A percentile compares a stretch with the other conserved stretches of the same genome.
Evolutionary conservation across 2,113 vertebrate genomes (phyloP).

Genomic region (Triplophysa dalaica): DNA sequence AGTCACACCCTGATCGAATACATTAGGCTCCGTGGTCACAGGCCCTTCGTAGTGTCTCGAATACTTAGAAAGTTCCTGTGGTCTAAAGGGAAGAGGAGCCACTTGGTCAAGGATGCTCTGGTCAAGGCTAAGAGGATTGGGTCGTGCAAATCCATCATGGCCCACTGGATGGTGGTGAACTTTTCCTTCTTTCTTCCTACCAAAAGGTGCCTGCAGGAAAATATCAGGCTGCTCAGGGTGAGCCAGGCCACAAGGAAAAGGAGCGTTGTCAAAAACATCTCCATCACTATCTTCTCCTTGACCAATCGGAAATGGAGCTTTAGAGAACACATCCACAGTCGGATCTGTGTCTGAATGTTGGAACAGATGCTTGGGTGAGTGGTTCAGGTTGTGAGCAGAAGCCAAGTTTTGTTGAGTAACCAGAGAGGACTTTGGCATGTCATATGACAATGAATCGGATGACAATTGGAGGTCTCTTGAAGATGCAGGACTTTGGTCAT

Average conservation of each 20-base stretch:
- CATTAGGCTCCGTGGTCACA: constrained; percentile 71
- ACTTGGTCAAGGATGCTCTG: constrained; percentile 70
- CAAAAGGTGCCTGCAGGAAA: constrained; percentile 92
- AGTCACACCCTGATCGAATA: constrained; percentile 79
- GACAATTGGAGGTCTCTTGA: constrained; percentile 51
- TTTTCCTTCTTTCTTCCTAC: constrained; percentile 80
- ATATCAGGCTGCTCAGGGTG: constrained; percentile 78
- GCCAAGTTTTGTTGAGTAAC: background rate
- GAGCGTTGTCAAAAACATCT: constrained; percentile 91
- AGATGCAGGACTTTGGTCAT: constrained; percentile 62
- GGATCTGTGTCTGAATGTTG: constrained; percentile 46
- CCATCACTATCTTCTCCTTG: constrained; percentile 58
- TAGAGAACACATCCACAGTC: constrained; percentile 81
- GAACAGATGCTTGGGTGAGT: background rate
- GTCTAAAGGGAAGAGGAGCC: constrained; percentile 80
- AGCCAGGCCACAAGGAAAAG: constrained; percentile 74
- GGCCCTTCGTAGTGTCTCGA: constrained; percentile 91
- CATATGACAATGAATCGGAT: background rate
- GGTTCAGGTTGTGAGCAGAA: constrained; percentile 7
- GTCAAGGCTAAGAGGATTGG: constrained; percentile 58
- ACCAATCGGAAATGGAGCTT: constrained; percentile 80
- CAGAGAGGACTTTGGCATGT: background rate
- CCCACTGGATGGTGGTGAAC: background rate
- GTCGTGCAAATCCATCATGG: constrained; percentile 41
- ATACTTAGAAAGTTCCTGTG: constrained; percentile 88